Conservation (phyloP, 2,797 vertebrate genomes). For the Acridotheres tristis region DNA sequence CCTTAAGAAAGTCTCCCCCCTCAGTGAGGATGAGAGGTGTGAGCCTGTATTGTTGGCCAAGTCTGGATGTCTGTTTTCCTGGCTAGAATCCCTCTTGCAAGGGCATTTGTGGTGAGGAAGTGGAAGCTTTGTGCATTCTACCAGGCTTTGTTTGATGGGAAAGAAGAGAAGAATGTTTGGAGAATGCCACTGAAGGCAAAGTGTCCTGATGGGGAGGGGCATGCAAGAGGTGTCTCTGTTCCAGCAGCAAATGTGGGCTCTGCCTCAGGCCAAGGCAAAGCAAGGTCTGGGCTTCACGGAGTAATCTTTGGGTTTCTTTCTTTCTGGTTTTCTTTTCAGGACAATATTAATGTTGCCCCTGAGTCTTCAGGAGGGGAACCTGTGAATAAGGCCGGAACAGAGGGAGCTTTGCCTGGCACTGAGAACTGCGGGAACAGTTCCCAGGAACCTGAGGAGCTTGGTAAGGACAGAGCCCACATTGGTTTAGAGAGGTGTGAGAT, state of each 20-base stretch:
- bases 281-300: not conserved
- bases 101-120: too few relatives aligned
- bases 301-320: not conserved
- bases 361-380: not conserved
- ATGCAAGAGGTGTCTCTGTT: not conserved
- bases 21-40: too few relatives aligned
- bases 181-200: not conserved
- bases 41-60: too few relatives aligned
- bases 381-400: not conserved
- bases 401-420: not conserved
- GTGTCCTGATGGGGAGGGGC: not conserved
- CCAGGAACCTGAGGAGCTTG: not conserved
- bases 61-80: too few relatives aligned
- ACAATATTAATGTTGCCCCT: rapidly evolving
- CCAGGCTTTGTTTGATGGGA: not conserved
- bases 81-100: too few relatives aligned
- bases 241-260: not conserved
- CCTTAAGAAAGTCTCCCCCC: too few relatives aligned
- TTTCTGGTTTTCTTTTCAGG: not conserved
- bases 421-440: not conserved
- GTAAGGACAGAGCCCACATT: not conserved
- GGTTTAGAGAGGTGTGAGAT: not conserved
- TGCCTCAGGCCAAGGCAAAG: not conserved
- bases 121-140: too few relatives aligned
- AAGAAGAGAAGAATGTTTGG: not conserved